Evolutionary conservation across 2,888 invertebrate genomes (phyloP), one percentile per base, ranked within the genome.

Genomic region (Dioctria rufipes): DNA sequence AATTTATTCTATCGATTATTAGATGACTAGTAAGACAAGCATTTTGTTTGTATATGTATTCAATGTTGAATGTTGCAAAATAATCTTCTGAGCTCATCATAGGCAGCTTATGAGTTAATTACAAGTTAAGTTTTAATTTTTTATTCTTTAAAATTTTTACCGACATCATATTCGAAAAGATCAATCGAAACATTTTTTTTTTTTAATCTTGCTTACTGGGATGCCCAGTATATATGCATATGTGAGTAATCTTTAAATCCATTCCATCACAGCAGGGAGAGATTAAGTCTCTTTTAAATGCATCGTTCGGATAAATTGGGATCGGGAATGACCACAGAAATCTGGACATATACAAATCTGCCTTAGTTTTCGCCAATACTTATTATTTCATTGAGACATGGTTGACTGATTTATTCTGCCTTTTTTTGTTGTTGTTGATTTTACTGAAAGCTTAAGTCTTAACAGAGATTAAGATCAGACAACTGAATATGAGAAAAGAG

Each of bases 331-430:
- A 67, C 13, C 37, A 25, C 25, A 25, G 25, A 25, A 25, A 43
- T 67, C 46, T 39, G 13, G 2, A 40, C 11, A 13, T 25, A 25
- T 5, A 49, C 69, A 54, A 54, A 73, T 46, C 49, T 43, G 77
- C 5, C 11, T 9, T 46, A 8, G 8, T 39, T 43, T 46, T 46
- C 77, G 46, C 63, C 77, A 51, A 51, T 77, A 42, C 63, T 25
- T 25, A 25, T 25, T 25, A 25, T 25, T 37, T 63, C 37, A 63
- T 63, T 49, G 61, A 39, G 61, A 37, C 51, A 51, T 63, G 63
- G 77, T 75, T 63, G 63, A 63, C 77, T 77, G 77, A 77, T 77
- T 77, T 77, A 77, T 77, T 77, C 63, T 11, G 61, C 6, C 11
- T 43, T 60, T 75, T n/a, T 63, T 61, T 5, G 63, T 37, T 37